Evolutionary conservation across 2,888 invertebrate species (phyloP).

Genomic region (Tetramorium bicarinatum): DNA sequence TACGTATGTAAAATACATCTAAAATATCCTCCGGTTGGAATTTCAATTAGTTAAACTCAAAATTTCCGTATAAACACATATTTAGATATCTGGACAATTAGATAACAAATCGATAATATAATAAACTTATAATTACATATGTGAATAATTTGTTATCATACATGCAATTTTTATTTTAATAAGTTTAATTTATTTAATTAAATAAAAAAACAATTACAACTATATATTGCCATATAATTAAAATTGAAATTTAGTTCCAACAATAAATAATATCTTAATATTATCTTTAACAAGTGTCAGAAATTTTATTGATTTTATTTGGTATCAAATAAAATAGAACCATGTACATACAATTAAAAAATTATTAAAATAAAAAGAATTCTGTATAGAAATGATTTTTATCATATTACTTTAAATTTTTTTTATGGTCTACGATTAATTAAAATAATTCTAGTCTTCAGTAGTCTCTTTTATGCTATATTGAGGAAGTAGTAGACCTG

Average conservation of each 20-base stretch:
- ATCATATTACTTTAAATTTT: background rate
- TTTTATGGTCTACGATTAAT: background rate
- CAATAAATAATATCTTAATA: background rate
- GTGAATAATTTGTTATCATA: background rate
- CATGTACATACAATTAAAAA: background rate
- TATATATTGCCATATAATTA: background rate
- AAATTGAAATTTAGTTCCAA: background rate
- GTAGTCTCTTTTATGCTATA: background rate
- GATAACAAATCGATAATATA: background rate
- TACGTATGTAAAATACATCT: slow-evolving; percentile 61
- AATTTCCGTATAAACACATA: slow-evolving; percentile 3
- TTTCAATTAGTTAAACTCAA: slow-evolving; percentile 51
- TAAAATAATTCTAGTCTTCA: background rate
- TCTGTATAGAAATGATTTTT: background rate
- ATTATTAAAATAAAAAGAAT: background rate
- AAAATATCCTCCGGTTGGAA: slow-evolving; percentile 53
- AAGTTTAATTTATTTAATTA: too few species aligned
- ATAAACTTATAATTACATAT: background rate
- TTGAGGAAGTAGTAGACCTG: background rate
- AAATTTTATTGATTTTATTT: background rate
- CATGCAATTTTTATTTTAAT: too few species aligned
- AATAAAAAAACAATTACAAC: background rate
- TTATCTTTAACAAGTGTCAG: background rate
- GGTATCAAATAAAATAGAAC: background rate
- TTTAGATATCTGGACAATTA: background rate